Evolutionary conservation across 2,797 vertebrate species (phyloP).

Genomic region (Eupleurogrammus muticus): DNA sequence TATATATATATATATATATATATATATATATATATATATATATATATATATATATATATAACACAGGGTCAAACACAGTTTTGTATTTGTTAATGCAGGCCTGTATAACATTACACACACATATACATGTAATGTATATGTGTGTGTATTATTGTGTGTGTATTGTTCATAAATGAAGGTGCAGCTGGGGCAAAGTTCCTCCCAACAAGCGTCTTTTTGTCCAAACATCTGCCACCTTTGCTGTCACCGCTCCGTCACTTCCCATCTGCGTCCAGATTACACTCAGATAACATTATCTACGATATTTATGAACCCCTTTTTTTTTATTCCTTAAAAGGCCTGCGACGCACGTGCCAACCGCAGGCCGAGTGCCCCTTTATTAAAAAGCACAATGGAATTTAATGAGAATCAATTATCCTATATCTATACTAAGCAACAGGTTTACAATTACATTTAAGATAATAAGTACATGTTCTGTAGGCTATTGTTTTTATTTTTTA

Average conservation of each 20-base stretch:
- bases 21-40: too few species aligned
- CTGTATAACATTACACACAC: rapidly evolving
- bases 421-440: too few species aligned
- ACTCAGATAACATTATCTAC: slow-evolving; percentile 67
- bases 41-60: too few species aligned
- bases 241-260: slow-evolving; percentile 40
- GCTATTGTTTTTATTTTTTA: neutral
- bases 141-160: too few species aligned
- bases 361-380: slow-evolving; percentile 35
- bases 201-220: slow-evolving; percentile 59
- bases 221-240: slow-evolving; percentile 59
- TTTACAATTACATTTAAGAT: neutral
- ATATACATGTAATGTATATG: too few species aligned
- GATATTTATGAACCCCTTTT: slow-evolving; percentile 61
- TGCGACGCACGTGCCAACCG: slow-evolving; percentile 28
- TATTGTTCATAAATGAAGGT: too few species aligned
- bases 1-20: too few species aligned
- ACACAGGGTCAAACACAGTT: too few species aligned
- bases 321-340: slow-evolving; percentile 47
- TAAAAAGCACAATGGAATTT: slow-evolving; percentile 16
- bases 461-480: neutral
- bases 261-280: slow-evolving; percentile 52
- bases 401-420: slow-evolving; percentile 19
- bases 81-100: neutral
- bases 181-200: too few species aligned